Evolutionary conservation across 2,888 invertebrate species (phyloP).

Genomic region (Latheticus oryzae): DNA sequence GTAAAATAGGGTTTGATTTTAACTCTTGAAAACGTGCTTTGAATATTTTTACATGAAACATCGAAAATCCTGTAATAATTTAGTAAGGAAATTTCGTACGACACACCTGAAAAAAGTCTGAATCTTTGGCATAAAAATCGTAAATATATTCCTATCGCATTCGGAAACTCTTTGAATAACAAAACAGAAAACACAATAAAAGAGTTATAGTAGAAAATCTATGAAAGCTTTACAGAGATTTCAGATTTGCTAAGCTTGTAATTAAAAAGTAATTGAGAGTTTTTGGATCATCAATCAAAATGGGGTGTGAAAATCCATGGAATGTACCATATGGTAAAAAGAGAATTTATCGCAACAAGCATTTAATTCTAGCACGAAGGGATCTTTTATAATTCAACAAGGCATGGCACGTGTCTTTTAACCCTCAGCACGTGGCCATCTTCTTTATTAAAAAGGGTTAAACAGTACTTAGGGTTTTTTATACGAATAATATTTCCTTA

Average conservation of each 20-base stretch:
- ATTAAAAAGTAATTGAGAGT: conserved; percentile 43
- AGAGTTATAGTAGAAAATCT: conserved; percentile 53
- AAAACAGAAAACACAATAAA: conserved; percentile 57
- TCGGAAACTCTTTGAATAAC: conserved; percentile 55
- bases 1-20: conserved; percentile 57
- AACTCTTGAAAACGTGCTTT: conserved; percentile 48
- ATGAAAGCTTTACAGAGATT: conserved; percentile 39
- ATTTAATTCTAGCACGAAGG: conserved; percentile 37
- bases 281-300: conserved; percentile 49
- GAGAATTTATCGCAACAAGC: conserved; percentile 47
- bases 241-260: conserved; percentile 31
- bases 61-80: conserved; percentile 27
- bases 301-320: conserved; percentile 56
- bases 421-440: conserved; percentile 59
- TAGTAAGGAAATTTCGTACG: conserved; percentile 37
- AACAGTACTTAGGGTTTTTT: conserved; percentile 61
- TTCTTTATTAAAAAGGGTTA: conserved; percentile 65
- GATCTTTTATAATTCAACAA: conserved; percentile 61
- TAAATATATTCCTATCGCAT: conserved; percentile 55
- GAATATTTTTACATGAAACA: conserved; percentile 39
- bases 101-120: conserved; percentile 48
- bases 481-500: conserved; percentile 59
- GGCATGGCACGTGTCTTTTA: conserved; percentile 59
- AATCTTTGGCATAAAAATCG: conserved; percentile 49
- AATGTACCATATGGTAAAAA: no score